Evolutionary conservation across 2,797 vertebrate genomes (phyloP).

Genomic region (Adrianichthys oophorus): DNA sequence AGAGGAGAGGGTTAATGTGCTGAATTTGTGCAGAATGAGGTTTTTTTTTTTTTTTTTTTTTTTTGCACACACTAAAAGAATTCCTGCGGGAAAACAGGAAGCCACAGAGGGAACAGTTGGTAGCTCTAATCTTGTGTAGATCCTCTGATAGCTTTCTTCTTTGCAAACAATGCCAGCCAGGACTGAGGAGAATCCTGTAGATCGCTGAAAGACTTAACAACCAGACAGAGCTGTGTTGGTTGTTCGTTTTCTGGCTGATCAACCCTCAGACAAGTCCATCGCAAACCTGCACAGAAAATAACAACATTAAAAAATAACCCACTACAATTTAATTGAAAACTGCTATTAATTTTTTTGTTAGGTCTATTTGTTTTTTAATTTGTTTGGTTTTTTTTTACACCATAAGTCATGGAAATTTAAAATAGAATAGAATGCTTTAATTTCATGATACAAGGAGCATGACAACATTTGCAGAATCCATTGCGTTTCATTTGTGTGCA

Average conservation of each 20-base stretch:
- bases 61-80: conserved; percentile 81
- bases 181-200: conserved; percentile 44
- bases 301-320: no score
- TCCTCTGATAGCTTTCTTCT: conserved; percentile 80
- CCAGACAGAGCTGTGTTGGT: conserved; percentile 36
- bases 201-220: conserved; percentile 55
- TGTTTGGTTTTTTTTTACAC: neutral
- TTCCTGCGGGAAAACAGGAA: conserved; percentile 88
- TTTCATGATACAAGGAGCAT: no score
- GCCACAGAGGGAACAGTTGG: conserved; percentile 82
- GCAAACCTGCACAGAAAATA: no score
- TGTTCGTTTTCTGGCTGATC: conserved; percentile 37
- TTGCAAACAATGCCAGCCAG: conserved; percentile 65
- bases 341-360: conserved; percentile 5
- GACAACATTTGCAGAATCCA: no score
- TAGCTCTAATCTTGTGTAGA: conserved; percentile 85
- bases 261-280: conserved; percentile 33
- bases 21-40: conserved; percentile 25
- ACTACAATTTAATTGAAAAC: neutral
- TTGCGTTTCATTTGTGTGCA: neutral
- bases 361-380: neutral
- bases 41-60: conserved; percentile 34
- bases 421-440: no score
- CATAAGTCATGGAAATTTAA: neutral
- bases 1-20: conserved; percentile 58